Evolutionary conservation across 2,888 invertebrate genomes (phyloP).

Genomic region (Drosophila ezoana): DNA sequence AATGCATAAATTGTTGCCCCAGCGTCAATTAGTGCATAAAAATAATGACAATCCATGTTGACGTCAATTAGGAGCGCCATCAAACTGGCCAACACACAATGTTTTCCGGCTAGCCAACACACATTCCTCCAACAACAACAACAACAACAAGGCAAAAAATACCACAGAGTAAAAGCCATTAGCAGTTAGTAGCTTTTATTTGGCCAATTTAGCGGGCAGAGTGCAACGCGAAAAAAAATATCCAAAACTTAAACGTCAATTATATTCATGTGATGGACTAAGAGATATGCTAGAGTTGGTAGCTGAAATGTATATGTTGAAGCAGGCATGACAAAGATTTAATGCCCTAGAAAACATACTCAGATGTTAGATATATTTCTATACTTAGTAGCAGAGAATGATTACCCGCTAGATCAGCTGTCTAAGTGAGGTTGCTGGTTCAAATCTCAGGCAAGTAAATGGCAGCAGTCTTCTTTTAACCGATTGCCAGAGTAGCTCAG

Average conservation of each 20-base stretch:
- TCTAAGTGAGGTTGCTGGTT: no score
- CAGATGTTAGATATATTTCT: no score
- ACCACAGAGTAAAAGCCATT: slow-evolving; percentile 42
- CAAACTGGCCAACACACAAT: slow-evolving; percentile 43
- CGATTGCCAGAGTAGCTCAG: no score
- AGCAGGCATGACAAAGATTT: no score
- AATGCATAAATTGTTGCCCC: slow-evolving; percentile 23
- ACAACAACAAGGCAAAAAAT: slow-evolving; percentile 23
- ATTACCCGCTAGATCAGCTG: no score
- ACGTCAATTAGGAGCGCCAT: slow-evolving; percentile 58
- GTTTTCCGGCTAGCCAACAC: slow-evolving; percentile 25
- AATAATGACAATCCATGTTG: slow-evolving; percentile 56
- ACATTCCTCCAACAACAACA: no score
- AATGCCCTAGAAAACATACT: no score
- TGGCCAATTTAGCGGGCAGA: slow-evolving; percentile 50
- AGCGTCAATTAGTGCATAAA: slow-evolving; percentile 51
- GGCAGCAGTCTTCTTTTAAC: no score
- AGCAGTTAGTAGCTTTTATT: slow-evolving; percentile 54
- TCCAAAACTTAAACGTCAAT: slow-evolving; percentile 6
- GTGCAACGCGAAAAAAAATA: slow-evolving; percentile 9
- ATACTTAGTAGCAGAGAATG: no score
- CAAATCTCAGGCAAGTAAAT: no score
- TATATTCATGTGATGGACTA: slow-evolving; percentile 2
- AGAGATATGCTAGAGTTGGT: neutral
- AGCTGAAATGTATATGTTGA: neutral